Conservation (phyloP, 2,888 invertebrate species). For the Ormyrus thymus region DNA sequence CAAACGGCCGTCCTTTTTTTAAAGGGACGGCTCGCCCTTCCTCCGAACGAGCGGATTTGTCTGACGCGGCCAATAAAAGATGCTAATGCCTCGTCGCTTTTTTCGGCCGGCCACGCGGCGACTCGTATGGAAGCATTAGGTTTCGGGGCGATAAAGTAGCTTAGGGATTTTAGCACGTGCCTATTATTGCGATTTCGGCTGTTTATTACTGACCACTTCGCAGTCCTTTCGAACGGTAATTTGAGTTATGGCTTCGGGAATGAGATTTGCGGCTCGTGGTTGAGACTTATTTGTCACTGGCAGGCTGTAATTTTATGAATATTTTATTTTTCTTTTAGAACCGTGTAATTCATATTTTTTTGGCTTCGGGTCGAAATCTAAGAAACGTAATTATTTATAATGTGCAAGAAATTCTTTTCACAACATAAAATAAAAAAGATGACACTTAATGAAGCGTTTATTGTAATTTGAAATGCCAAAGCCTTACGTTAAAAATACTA, state of each 20-base stretch:
- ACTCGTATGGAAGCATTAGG: background rate
- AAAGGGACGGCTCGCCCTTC: background rate
- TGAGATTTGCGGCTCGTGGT: background rate
- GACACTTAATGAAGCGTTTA: too few species aligned
- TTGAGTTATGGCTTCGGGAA: background rate
- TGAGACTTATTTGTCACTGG: too few species aligned
- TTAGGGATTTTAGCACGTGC: conserved; percentile 14
- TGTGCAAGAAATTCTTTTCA: too few species aligned
- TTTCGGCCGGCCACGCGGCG: background rate
- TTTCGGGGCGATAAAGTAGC: conserved; percentile 7
- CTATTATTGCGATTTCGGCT: conserved; percentile 1
- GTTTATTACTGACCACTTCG: background rate
- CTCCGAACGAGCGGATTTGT: conserved; percentile 31
- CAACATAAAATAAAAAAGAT: too few species aligned
- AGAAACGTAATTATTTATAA: too few species aligned
- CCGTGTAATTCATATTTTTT: too few species aligned
- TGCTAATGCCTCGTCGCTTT: conserved; percentile 23
- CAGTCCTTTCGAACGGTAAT: background rate
- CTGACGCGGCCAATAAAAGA: conserved; percentile 22
- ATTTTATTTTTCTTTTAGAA: too few species aligned
- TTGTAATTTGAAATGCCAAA: too few species aligned
- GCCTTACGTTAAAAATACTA: too few species aligned
- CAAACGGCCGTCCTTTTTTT: background rate
- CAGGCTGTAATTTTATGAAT: too few species aligned
- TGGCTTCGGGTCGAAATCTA: too few species aligned